phyloP scores from a whole-genome alignment of 2,888 invertebrate genomes.

The Habroteleia sp. region DNA sequence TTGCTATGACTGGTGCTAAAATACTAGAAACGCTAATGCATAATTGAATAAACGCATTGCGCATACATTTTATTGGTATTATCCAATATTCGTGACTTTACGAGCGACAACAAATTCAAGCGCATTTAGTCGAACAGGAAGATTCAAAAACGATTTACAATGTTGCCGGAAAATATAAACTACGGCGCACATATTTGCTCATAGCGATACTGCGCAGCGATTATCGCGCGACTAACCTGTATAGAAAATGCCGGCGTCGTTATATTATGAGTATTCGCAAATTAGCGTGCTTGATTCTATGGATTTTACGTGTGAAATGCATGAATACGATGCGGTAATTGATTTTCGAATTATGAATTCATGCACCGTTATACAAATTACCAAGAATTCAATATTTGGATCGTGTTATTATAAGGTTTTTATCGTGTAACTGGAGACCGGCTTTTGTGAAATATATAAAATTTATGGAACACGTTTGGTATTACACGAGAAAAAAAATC shows the following conservation, averaged over 20 bases:
- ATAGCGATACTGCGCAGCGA: constrained; percentile 10
- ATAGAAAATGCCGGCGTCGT: constrained; percentile 9
- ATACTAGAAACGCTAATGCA: background rate
- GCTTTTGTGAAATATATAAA: no score
- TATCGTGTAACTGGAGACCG: no score
- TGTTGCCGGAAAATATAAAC: constrained; percentile 34
- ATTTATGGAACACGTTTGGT: no score
- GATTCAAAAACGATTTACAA: constrained; percentile 41
- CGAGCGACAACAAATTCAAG: constrained; percentile 28
- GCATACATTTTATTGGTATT: constrained; percentile 10
- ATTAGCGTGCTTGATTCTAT: constrained; percentile 28
- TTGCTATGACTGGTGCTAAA: no score
- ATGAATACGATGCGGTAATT: constrained; percentile 15
- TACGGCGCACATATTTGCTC: constrained; percentile 8
- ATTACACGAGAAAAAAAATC: no score
- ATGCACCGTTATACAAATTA: constrained; percentile 11
- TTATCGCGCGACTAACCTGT: constrained; percentile 23
- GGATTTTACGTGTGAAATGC: constrained; percentile 18
- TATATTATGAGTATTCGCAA: constrained; percentile 32
- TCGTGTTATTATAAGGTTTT: constrained; percentile 5
- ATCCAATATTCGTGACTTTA: constrained; percentile 15
- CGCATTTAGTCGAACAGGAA: constrained; percentile 13
- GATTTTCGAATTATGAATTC: constrained; percentile 27
- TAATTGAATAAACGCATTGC: constrained; percentile 5
- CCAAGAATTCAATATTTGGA: constrained; percentile 11